Percentiles rank a stretch among this genome's conserved stretches.
Conservation (phyloP, 2,113 vertebrate genomes). For the Gopherus evgoodei region DNA sequence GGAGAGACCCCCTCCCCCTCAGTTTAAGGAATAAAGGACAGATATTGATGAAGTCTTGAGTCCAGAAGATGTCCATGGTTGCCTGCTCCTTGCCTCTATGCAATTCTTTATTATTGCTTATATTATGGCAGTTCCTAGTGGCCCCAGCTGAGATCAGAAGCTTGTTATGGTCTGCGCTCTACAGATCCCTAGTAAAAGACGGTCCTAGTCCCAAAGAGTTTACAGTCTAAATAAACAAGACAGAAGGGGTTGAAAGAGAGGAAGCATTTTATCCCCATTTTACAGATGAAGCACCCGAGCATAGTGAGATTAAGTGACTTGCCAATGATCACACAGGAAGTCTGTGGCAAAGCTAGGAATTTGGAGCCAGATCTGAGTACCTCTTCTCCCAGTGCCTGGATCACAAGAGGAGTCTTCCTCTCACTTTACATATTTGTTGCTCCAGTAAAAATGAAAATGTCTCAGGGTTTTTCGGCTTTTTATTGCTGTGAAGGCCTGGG, state of each 20-base stretch:
- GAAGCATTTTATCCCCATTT: not conserved
- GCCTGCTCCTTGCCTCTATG: not conserved
- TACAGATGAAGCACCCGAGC: not conserved
- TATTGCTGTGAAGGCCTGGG: not conserved
- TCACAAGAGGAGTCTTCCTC: not conserved
- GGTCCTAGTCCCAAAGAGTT: not conserved
- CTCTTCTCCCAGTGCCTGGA: not conserved
- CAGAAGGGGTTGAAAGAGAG: not conserved
- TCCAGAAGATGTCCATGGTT: not conserved
- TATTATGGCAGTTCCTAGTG: not conserved
- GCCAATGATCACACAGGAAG: not conserved
- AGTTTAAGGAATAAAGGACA: not conserved
- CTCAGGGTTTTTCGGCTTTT: not conserved
- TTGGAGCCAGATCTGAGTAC: not conserved
- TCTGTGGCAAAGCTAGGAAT: not conserved
- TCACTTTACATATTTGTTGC: not conserved
- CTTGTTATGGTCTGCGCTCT: not conserved
- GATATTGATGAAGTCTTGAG: not conserved
- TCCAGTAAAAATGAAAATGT: not conserved
- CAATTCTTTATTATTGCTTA: not conserved
- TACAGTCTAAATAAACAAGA: not conserved
- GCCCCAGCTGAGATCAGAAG: not conserved
- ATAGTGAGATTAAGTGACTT: not conserved
- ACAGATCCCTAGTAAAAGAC: not conserved
- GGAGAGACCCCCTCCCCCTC: too few relatives aligned